Evolutionary conservation across 2,888 invertebrate genomes (phyloP).

Genomic region (Allolobophora icterica): DNA sequence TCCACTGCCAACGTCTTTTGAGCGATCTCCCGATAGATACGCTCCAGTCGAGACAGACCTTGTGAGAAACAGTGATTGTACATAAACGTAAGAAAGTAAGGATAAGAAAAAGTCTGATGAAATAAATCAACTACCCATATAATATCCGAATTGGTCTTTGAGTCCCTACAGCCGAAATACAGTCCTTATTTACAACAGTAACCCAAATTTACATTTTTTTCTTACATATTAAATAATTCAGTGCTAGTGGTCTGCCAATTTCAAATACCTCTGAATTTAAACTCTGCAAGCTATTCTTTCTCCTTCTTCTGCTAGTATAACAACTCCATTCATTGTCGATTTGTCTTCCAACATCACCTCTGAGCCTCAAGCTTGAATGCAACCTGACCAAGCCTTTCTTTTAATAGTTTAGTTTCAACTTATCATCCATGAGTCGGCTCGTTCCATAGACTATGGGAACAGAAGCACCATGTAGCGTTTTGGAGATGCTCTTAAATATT

Average conservation of each 20-base stretch:
- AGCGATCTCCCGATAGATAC: slow-evolving; percentile 4
- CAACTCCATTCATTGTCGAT: background rate
- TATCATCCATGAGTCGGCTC: background rate
- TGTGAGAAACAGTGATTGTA: background rate
- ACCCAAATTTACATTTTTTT: background rate
- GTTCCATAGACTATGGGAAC: too few relatives aligned
- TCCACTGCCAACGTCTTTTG: slow-evolving; percentile 18
- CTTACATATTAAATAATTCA: background rate
- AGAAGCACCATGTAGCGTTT: background rate
- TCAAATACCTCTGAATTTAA: too few relatives aligned
- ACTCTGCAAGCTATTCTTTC: background rate
- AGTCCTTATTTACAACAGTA: too few relatives aligned
- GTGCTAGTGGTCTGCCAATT: background rate
- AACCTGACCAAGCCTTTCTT: background rate
- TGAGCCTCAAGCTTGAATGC: background rate
- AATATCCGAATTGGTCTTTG: background rate
- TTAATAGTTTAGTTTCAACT: background rate
- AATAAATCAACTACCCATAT: background rate
- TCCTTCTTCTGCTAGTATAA: background rate
- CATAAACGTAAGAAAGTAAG: background rate
- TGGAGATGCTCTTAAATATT: background rate
- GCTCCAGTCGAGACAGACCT: slow-evolving; percentile 39
- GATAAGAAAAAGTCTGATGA: background rate
- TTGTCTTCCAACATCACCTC: background rate
- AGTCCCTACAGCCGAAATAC: background rate